A percentile compares a stretch with the other conserved stretches of the same genome.
These are phyloP conservation scores for Pseudomugil tenellus DNA, from an alignment of 2,797 vertebrate species.

Conservation along the genomic window DNA sequence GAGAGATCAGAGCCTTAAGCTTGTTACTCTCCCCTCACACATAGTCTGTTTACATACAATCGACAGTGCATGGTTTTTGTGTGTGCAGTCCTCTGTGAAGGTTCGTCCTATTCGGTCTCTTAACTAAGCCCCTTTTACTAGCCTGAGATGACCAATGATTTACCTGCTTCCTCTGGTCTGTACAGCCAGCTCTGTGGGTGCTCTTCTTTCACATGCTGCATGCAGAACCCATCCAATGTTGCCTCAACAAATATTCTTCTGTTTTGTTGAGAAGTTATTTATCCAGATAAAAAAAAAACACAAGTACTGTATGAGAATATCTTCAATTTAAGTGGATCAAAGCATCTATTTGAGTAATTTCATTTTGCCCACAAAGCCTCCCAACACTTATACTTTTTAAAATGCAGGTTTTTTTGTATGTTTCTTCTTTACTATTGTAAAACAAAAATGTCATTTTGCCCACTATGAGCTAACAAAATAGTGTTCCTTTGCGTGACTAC, in stretches of 20 bases:
- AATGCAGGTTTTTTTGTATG: not conserved
- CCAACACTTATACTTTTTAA: not conserved
- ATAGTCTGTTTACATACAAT: slow-evolving; percentile 72
- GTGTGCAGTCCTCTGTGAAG: slow-evolving; percentile 70
- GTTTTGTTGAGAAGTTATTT: not conserved
- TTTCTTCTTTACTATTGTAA: not conserved
- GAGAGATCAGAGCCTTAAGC: slow-evolving; percentile 73
- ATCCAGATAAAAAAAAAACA: not conserved
- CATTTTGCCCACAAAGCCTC: slow-evolving; percentile 1
- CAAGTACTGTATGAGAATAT: not conserved
- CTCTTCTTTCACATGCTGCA: slow-evolving; percentile 28
- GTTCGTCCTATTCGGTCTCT: slow-evolving; percentile 64
- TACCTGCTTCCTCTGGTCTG: slow-evolving; percentile 67
- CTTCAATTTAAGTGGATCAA: not conserved
- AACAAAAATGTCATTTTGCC: slow-evolving; percentile 5
- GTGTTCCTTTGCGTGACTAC: slow-evolving; percentile 24
- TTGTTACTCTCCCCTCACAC: slow-evolving; percentile 66
- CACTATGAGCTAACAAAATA: slow-evolving; percentile 8
- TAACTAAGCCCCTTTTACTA: slow-evolving; percentile 76
- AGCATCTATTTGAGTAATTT: not conserved
- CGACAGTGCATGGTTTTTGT: slow-evolving; percentile 56
- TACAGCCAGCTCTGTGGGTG: slow-evolving; percentile 35
- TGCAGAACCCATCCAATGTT: not conserved
- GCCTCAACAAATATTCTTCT: not conserved
- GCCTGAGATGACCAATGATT: slow-evolving; percentile 76